These are phyloP conservation scores for Halictus quadricinctus DNA, from an alignment of 2,888 invertebrate genomes.

Conservation along the genomic window DNA sequence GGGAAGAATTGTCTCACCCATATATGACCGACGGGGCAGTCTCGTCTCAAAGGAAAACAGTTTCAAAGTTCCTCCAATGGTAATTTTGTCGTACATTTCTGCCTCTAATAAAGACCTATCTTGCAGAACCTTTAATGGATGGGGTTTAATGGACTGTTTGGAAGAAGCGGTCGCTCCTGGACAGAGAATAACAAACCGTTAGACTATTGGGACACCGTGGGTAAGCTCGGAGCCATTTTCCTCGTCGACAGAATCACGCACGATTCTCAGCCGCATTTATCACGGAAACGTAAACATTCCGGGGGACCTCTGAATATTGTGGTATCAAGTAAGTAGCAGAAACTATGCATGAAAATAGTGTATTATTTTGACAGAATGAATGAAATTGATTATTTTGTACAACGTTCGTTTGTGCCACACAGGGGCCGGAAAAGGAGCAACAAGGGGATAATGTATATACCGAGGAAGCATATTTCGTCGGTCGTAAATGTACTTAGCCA, in stretches of 20 bases:
- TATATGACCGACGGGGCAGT: background rate
- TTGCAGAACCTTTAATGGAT: background rate
- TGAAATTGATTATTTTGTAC: background rate
- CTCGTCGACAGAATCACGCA: background rate
- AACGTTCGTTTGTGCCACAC: background rate
- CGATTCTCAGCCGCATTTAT: background rate
- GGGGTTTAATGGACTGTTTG: background rate
- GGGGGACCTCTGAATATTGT: background rate
- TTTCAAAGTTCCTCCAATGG: background rate
- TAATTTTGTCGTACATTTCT: background rate
- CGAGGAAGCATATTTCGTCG: slow-evolving; percentile 23
- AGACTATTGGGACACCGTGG: background rate
- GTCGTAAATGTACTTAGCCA: slow-evolving; percentile 38
- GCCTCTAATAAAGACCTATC: background rate
- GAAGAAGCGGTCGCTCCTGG: background rate
- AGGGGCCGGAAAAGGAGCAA: background rate
- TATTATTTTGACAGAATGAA: background rate
- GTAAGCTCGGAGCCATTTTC: background rate
- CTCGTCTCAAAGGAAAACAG: background rate
- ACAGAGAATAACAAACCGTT: slow-evolving; percentile 1
- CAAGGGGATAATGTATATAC: background rate
- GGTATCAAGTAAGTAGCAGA: background rate
- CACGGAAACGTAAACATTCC: background rate
- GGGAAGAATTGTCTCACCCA: background rate
- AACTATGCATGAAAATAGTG: background rate